Base-by-base conservation (phyloP, 2,888 invertebrate genomes). In the Pharmacophagus antenor region DNA sequence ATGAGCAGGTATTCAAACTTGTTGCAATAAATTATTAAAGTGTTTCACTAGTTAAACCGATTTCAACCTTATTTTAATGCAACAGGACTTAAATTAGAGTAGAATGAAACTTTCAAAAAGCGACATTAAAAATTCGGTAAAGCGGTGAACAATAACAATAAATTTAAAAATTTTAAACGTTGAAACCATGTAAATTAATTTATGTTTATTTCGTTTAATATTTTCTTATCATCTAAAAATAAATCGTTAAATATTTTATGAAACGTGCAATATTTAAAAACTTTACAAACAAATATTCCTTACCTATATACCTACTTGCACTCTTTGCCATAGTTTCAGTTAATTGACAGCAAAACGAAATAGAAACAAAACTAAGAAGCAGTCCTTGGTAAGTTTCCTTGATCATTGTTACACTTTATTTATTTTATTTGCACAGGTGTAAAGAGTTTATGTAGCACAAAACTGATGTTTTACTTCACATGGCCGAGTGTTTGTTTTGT, bases 251-350 rank as follows among this genome's bases (percentile, higher is more conserved):
- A 27, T 27, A 10, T 8, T 27, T 27, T 6, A 27, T 10, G 7
- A 10, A 27, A 27, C 27, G 7, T 10, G 27, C 10, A 27, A 27
- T 8, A 10, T 27, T 8, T 27, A 27, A n/a, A 37, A 3, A 5
- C 15, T 37, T 37, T 37, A 37, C 37, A n/a, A n/a, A n/a, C 44
- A 23, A 48, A 54, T 42, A 31, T 22, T 31, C 63, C 87, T 86
- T 64, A 89, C 90, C 89, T 64, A 88, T 88, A 71, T 82, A 89
- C 68, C 89, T 77, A 71, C 88, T 89, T 25, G 90, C 88, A 66
- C 88, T 88, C 65, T 89, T 89, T 17, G 90, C 89, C 77, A 88
- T 80, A 72, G 88, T 89, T 77, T 89, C 89, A 61, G 83, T 86
- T 20, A 90, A 80, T 68, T 90, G 90, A 73, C 90, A 90, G 77